Percentiles rank a stretch among this genome's conserved stretches.
Evolutionary conservation across 1,140 invertebrate genomes (phyloP).

Genomic region (Hycleus cichorii): DNA sequence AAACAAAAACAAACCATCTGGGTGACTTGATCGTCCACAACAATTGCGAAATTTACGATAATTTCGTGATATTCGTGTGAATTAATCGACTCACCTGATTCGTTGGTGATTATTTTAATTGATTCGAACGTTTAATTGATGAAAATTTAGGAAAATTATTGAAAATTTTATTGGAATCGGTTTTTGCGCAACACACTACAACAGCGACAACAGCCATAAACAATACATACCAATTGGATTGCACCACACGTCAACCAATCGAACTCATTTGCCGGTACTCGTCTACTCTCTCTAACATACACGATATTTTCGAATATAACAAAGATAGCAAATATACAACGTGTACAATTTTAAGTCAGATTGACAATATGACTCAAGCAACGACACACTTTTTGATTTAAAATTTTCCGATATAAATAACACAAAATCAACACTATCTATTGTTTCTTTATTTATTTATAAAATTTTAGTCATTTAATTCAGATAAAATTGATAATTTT

Average conservation of each 20-base stretch:
- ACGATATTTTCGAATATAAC: no score
- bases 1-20: slow-evolving; percentile 16
- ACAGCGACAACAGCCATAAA: slow-evolving; percentile 8
- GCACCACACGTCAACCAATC: not conserved
- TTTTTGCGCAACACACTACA: slow-evolving; percentile 21
- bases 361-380: no score
- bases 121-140: not conserved
- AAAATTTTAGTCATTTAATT: no score
- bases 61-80: not conserved
- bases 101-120: not conserved
- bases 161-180: slow-evolving; percentile 7
- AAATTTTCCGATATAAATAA: no score
- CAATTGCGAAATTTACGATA: not conserved
- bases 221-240: slow-evolving; percentile 2
- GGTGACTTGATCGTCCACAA: slow-evolving; percentile 1
- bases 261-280: not conserved
- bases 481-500: no score
- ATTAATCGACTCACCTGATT: not conserved
- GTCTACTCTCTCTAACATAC: not conserved
- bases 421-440: no score
- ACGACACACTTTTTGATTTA: no score
- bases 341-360: no score
- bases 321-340: no score
- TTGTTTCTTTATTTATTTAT: no score
- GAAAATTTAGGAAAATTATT: not conserved